These are phyloP conservation scores for Leuciscus waleckii DNA, from an alignment of 2,797 vertebrate species.

Conservation along the genomic window DNA sequence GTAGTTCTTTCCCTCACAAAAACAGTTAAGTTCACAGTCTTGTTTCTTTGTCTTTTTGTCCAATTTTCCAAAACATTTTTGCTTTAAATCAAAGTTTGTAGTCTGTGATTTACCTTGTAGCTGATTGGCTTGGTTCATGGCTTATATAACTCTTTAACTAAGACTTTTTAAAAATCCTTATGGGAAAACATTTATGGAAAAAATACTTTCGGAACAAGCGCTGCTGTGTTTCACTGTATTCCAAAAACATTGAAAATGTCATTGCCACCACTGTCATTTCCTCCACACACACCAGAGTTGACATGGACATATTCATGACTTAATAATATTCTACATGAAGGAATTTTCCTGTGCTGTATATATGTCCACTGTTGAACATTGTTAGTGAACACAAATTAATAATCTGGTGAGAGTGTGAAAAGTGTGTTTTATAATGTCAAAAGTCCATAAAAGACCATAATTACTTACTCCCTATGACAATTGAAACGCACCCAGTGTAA, in stretches of 20 bases:
- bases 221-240: not conserved
- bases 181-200: too few relatives aligned
- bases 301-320: not conserved
- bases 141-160: not conserved
- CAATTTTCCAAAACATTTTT: not conserved
- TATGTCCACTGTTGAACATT: not conserved
- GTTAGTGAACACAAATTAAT: not conserved
- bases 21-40: not conserved
- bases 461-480: conserved; percentile 9
- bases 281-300: not conserved
- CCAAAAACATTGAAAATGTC: not conserved
- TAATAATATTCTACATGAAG: not conserved
- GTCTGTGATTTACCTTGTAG: not conserved
- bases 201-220: not conserved
- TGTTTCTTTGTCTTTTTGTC: not conserved
- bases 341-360: not conserved
- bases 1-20: not conserved
- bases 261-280: not conserved
- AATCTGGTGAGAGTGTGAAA: not conserved
- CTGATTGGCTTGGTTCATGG: not conserved
- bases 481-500: not conserved
- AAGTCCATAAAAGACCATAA: not conserved
- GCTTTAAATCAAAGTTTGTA: not conserved
- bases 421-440: not conserved
- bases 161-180: too few relatives aligned